phyloP scores from a whole-genome alignment of 2,113 vertebrate genomes.

The Felis chaus region DNA sequence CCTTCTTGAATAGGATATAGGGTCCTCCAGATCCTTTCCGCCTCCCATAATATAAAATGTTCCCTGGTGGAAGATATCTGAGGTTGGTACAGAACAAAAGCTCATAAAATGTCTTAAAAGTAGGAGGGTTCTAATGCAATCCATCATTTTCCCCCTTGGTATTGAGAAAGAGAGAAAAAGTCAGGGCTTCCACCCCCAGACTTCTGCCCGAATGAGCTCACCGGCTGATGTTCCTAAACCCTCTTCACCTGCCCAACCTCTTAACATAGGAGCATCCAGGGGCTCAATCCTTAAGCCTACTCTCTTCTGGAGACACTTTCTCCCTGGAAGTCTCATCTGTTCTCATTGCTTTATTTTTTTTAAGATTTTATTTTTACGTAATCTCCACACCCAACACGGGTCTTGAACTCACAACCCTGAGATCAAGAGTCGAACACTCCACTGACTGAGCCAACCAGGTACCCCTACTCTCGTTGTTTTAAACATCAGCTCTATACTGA shows the following conservation, averaged over 20 bases:
- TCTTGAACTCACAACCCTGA: background rate
- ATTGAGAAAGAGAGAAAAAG: background rate
- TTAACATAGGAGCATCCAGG: background rate
- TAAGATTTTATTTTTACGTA: background rate
- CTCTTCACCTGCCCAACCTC: background rate
- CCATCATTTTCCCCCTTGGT: background rate
- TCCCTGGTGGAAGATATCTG: background rate
- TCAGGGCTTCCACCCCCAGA: background rate
- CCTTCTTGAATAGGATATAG: background rate
- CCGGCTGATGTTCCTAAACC: background rate
- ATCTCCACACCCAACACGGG: background rate
- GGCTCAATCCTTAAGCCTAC: rapidly evolving
- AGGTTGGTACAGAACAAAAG: background rate
- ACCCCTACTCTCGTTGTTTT: background rate
- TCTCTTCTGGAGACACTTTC: background rate
- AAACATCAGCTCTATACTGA: background rate
- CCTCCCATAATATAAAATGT: background rate
- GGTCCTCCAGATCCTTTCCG: background rate
- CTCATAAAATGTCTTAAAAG: background rate
- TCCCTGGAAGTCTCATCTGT: background rate
- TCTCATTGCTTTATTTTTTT: background rate
- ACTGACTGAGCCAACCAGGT: background rate
- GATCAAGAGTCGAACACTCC: background rate
- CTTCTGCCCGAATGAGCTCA: background rate
- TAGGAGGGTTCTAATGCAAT: background rate